Percentiles rank a stretch among this genome's conserved stretches.
phyloP scores from a whole-genome alignment of 2,113 vertebrate genomes.

The Dascyllus trimaculatus region DNA sequence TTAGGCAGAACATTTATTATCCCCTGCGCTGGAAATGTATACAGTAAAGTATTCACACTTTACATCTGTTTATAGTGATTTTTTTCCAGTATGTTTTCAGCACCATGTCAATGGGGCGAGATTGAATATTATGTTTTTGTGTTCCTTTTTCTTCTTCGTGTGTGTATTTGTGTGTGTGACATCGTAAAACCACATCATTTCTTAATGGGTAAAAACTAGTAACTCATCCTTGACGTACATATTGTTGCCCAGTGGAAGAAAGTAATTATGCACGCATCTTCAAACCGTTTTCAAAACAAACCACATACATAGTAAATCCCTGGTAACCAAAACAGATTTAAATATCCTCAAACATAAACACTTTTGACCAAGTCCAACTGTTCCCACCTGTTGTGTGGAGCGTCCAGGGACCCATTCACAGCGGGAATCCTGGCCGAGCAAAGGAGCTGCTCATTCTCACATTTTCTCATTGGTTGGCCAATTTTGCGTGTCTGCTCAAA shows the following conservation, averaged over 20 bases:
- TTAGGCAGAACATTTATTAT: background rate
- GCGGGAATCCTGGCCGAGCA: conserved; percentile 17
- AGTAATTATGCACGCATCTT: background rate
- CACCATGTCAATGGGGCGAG: background rate
- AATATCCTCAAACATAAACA: conserved; percentile 33
- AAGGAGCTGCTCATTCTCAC: conserved; percentile 11
- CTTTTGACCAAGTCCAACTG: conserved; percentile 34
- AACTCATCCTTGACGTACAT: background rate
- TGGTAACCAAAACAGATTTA: conserved; percentile 29
- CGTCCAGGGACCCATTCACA: conserved; percentile 22
- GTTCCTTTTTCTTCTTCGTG: background rate
- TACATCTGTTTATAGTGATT: background rate
- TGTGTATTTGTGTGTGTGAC: background rate
- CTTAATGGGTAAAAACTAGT: background rate
- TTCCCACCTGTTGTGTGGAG: conserved; percentile 51
- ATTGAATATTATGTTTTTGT: background rate
- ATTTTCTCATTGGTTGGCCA: conserved; percentile 30
- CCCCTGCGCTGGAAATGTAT: background rate
- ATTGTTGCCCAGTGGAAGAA: background rate
- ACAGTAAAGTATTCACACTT: background rate
- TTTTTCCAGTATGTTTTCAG: background rate
- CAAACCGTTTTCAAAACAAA: conserved; percentile 20
- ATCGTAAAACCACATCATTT: background rate
- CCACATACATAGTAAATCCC: conserved; percentile 10
- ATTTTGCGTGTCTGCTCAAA: conserved; percentile 26